Evolutionary conservation across 2,888 invertebrate species (phyloP).

Genomic region (Pseudococcus jackbeardsleyi): DNA sequence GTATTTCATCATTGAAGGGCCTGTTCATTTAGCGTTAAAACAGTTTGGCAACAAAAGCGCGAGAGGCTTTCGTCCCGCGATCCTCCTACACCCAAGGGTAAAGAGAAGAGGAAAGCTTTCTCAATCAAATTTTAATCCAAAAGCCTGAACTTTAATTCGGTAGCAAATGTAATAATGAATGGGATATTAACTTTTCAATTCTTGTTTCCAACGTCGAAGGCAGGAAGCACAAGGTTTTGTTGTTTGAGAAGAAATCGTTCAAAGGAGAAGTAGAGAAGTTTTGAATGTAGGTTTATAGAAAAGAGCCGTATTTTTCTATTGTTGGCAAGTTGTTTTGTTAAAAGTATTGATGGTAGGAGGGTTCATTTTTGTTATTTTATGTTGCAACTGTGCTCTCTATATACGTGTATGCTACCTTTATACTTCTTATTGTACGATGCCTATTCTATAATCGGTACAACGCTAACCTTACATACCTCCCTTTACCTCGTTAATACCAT

Average conservation of each 20-base stretch:
- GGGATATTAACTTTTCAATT: constrained; percentile 64
- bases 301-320: constrained; percentile 60
- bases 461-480: constrained; percentile 9
- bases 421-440: constrained; percentile 58
- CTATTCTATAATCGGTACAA: constrained; percentile 48
- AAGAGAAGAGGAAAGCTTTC: constrained; percentile 56
- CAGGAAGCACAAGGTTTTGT: constrained; percentile 63
- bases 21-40: constrained; percentile 64
- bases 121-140: constrained; percentile 65
- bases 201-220: constrained; percentile 62
- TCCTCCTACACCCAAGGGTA: neutral
- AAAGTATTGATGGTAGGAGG: constrained; percentile 62
- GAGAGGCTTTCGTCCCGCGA: constrained; percentile 28
- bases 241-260: constrained; percentile 62
- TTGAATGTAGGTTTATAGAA: constrained; percentile 65
- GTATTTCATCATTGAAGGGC: constrained; percentile 60
- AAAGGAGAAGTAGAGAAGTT: constrained; percentile 62
- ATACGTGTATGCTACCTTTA: constrained; percentile 55
- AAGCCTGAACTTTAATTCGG: constrained; percentile 64
- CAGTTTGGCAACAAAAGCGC: constrained; percentile 62
- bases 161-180: constrained; percentile 65
- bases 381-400: constrained; percentile 53
- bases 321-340: constrained; percentile 64
- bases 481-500: constrained; percentile 45
- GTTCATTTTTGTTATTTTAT: constrained; percentile 64